These are phyloP conservation scores for Cryptocheilus praepositus DNA, from an alignment of 2,888 invertebrate species.

Conservation along the genomic window DNA sequence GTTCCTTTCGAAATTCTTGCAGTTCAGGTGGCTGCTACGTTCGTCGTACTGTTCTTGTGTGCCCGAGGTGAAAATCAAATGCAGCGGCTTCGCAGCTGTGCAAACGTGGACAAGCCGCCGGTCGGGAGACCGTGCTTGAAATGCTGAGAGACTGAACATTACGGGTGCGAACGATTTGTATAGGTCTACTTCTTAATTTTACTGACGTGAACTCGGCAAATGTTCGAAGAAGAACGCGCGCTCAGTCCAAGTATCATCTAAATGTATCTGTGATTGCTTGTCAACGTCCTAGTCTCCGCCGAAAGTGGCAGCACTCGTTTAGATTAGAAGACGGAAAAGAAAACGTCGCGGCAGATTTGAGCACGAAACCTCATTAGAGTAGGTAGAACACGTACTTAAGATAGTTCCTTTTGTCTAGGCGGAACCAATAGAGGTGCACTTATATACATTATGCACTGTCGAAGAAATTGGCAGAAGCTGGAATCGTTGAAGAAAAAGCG, in stretches of 20 bases:
- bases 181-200: too few species aligned
- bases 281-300: conserved; percentile 27
- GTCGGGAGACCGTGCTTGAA: too few species aligned
- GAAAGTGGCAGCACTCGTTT: not conserved
- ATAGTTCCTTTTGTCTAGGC: conserved; percentile 4
- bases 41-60: too few species aligned
- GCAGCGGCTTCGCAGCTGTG: too few species aligned
- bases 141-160: conserved; percentile 28
- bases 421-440: conserved; percentile 7
- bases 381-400: not conserved
- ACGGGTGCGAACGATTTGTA: not conserved
- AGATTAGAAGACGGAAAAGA: conserved; percentile 3
- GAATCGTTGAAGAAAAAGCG: not conserved
- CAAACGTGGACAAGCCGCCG: too few species aligned
- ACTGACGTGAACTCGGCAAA: too few species aligned
- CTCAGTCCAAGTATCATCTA: conserved; percentile 19
- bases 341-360: not conserved
- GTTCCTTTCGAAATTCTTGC: not conserved
- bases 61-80: too few species aligned
- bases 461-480: not conserved
- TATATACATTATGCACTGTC: conserved; percentile 11
- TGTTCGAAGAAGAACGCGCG: not conserved
- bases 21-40: not conserved
- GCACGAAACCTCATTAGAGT: not conserved
- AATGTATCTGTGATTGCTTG: conserved; percentile 41